Base-by-base conservation (phyloP, 2,888 invertebrate species). In the Amphipoea lucens region DNA sequence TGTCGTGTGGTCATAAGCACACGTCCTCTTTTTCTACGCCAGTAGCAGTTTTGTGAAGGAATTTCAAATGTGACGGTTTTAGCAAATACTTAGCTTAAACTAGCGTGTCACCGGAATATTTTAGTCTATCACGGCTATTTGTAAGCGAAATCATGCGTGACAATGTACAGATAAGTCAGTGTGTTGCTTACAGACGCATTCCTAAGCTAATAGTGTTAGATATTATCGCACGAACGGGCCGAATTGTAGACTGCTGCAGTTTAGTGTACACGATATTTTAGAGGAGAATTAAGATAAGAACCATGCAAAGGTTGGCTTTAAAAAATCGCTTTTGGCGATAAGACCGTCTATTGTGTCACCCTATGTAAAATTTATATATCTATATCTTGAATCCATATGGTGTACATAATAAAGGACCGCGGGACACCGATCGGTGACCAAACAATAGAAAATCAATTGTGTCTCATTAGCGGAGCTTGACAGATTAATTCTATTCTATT, bases 61-160 rank as follows among this genome's bases (percentile, higher is more conserved):
- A 76, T 74, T 45, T 80, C 70, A 78, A 79, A 76, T 79, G 69
- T 73, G 77, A 72, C 74, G 85, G 66, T 80, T 83, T 75, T 23
- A 48, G 29, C 65, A 36, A 51, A 66, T n/a, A 48, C 4, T 51
- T 74, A 60, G 54, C 45, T 40, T 23, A 23, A 36, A 45, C 36
- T 54, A n/a, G 40, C 57, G 40, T 74, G 54, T 57, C 51, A 9
- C 36, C 48, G 7, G 78, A 81, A 80, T 87, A 77, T 79, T 78
- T 79, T 63, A 77, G 71, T 66, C 29, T 81, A 74, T 73, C 68
- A 71, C n/a, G 67, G 77, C 51, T 17, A 78, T 87, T 84, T 87
- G 66, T 85, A 70, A 74, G 76, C 66, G 42, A 76, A 78, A 74
- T 81, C 77, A 76, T 71, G 78, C 87, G 63, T 81, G 70, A 62